Evolutionary conservation across 2,113 vertebrate species (phyloP), one percentile per base, ranked within the genome.

Genomic region (Podarcis cretensis): DNA sequence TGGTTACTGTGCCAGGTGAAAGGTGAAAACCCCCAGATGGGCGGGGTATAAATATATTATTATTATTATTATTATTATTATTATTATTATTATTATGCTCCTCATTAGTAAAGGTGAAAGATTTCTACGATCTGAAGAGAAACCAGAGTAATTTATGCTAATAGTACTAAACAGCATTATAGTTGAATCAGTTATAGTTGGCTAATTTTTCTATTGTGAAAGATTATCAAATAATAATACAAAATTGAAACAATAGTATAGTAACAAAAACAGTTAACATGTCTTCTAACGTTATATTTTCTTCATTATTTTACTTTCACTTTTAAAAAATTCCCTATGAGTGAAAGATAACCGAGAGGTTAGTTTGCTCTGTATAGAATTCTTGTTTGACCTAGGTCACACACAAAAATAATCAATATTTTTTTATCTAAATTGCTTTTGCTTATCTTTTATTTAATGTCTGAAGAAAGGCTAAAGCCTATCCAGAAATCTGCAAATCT

Each of bases 401-500:
- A 92, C 87, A 16, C 54, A 87, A 74, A 87, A 81, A 77, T 89
- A 95, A 94, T 95, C 92, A 94, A 79, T 93, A 89, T 32, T 92
- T 95, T 92, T 95, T 93, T 91, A 94, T 95, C 91, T 94, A 95
- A 95, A 94, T 94, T 95, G 78, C 85, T 92, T 92, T 94, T 92
- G 43, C 91, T 95, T 94, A 92, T 95, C 93, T 94, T 77, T 90
- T 86, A 81, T 79, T 77, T 92, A 93, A 65, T 92, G 27, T 86
- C 69, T 23, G 89, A 88, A 95, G 88, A 18, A 93, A 66, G 79
- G 48, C 48, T 90, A 92, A 83, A 43, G 73, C 65, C 1, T 90
- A n/a, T 83, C 89, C 48, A 81, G 68, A 57, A 92, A 88, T 94
- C 81, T 92, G 21, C 86, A 90, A 54, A 89, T 88, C 88, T 87